Evolutionary conservation across 2,797 vertebrate species (phyloP), one percentile per base, ranked within the genome.

Genomic region (Bradypodion pumilum): DNA sequence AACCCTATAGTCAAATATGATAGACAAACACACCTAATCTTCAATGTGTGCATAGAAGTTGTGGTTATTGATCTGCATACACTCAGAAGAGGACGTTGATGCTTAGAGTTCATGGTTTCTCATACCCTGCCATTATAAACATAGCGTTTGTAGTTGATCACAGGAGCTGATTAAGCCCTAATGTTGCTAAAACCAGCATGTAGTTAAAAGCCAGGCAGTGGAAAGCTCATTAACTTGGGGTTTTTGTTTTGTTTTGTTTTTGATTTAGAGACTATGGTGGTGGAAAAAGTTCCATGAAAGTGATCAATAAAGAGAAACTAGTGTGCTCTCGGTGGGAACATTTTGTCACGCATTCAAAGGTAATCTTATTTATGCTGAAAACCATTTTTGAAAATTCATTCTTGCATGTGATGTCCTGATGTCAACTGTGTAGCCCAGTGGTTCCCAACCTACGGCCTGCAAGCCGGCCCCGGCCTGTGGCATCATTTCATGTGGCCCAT

Each of bases 231-330:
- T 79, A 72, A 86, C 46, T 84, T 91, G n/a, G n/a, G n/a, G n/a
- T n/a, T n/a, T n/a, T n/a, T n/a, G n/a, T n/a, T n/a, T n/a, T n/a
- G n/a, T n/a, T n/a, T n/a, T 62, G 44, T 15, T 32, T 91, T 88
- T 92, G 85, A 86, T 69, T 65, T 93, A 97, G 97, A 93, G 94
- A 97, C 93, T 96, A 96, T 5, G 97, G 95, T 44, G 87, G 93
- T 76, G 93, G 91, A 92, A 96, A 95, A 88, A 94, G 86, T 88
- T 89, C 91, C 29, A 89, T 92, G 49, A 96, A 96, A 90, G 93
- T 83, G 83, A 89, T 94, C 42, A 94, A 91, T 76, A 96, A 94
- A 90, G 94, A 97, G 68, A 96, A 95, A 89, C 90, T 91, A 56
- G 82, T 92, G 73, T 89, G 93, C 76, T 90, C 87, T 82, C 95